These are phyloP conservation scores for Hymenochirus boettgeri DNA, from an alignment of 2,113 vertebrate species.

Conservation along the genomic window DNA sequence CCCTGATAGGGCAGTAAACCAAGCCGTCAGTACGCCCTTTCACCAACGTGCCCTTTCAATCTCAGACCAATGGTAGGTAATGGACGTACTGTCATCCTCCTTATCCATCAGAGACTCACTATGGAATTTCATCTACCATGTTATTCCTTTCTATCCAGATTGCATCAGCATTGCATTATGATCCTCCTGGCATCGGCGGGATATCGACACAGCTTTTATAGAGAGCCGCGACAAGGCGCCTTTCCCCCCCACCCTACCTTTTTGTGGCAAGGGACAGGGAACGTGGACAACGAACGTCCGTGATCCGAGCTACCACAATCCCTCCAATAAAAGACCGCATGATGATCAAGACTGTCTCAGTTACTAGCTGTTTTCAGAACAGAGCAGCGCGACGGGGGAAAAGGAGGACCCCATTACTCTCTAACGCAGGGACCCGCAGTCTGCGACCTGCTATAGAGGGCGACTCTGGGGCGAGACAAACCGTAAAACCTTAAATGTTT, in stretches of 20 bases:
- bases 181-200: slow-evolving; percentile 72
- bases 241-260: slow-evolving; percentile 87
- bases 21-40: slow-evolving; percentile 69
- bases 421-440: slow-evolving; percentile 46
- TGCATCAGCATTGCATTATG: slow-evolving; percentile 78
- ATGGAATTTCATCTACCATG: no score
- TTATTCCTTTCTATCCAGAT: slow-evolving; percentile 60
- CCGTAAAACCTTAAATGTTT: no score
- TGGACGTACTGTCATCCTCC: slow-evolving; percentile 15
- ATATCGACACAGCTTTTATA: slow-evolving; percentile 75
- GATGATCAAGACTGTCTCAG: slow-evolving; percentile 52
- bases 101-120: no score
- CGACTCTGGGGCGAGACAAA: no score
- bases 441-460: no score
- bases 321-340: slow-evolving; percentile 76
- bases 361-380: slow-evolving; percentile 62
- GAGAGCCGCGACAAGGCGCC: slow-evolving; percentile 69
- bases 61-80: slow-evolving; percentile 79
- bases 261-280: slow-evolving; percentile 82
- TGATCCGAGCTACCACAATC: slow-evolving; percentile 87
- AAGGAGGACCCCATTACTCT: slow-evolving; percentile 88
- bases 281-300: slow-evolving; percentile 89
- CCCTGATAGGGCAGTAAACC: slow-evolving; percentile 78
- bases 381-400: slow-evolving; percentile 69
- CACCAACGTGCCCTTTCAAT: slow-evolving; percentile 77